Evolutionary conservation across 2,888 invertebrate species (phyloP), one percentile per base, ranked within the genome.

Genomic region (Corythucha ciliata): DNA sequence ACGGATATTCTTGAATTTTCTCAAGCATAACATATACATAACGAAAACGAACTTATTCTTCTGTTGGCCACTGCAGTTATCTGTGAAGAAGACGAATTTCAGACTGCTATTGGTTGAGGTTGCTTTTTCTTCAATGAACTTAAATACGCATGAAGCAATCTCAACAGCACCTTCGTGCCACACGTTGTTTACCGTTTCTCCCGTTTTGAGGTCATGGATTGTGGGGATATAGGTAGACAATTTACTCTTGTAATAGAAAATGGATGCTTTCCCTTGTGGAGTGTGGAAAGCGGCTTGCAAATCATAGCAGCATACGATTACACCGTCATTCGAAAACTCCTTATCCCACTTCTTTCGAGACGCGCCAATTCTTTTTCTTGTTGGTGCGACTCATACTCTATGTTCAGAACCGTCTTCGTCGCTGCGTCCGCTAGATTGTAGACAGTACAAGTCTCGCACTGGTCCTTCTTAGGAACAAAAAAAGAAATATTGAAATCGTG

Each of bases 251-350:
- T 33, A 33, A 18, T 33, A 33, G 18, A 33, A 33, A 14, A 44
- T 8, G 12, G 44, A 44, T 12, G 44, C 44, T 12, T 44, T 32
- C 7, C 44, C 44, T 44, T 44, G 44, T 29, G 24, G 27, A 22
- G 44, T 44, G 16, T 14, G 29, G 20, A 44, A 44, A 12, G 44
- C 44, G 14, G 44, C 44, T 29, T 44, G 44, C 20, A 44, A 18
- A 14, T 44, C 44, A n/a, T n/a, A n/a, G n/a, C n/a, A n/a, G n/a
- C n/a, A n/a, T n/a, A n/a, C n/a, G n/a, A n/a, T n/a, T n/a, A 18
- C 32, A 20, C 14, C 27, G 14, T 37, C 37, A 37, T 37, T 37
- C 12, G 37, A 37, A 20, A 18, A 37, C 4, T 37, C 37, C n/a
- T 37, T 37, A n/a, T 37, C 37, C 37, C 37, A 37, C 14, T 37